Percentiles rank a stretch among this genome's conserved stretches.
Evolutionary conservation across 2,797 vertebrate species (phyloP).

Genomic region (Acanthopagrus latus): DNA sequence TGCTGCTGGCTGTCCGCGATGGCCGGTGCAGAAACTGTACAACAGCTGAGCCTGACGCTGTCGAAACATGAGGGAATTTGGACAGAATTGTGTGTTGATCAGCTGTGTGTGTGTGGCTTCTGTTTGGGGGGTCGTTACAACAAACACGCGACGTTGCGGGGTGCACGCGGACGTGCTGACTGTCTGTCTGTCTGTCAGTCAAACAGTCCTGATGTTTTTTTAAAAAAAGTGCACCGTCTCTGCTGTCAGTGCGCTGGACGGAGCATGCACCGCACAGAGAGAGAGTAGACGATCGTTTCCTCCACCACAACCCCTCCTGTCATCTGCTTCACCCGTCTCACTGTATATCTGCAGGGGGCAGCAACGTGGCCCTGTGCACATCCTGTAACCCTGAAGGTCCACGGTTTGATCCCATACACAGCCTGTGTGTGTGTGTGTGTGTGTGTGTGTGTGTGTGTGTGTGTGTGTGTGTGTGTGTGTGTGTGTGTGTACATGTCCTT

Average conservation of each 20-base stretch:
- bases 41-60: conserved; percentile 57
- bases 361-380: conserved; percentile 65
- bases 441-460: conserved; percentile 10
- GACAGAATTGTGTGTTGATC: conserved; percentile 33
- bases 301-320: conserved; percentile 38
- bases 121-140: too few relatives aligned
- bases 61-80: conserved; percentile 51
- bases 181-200: conserved; percentile 9
- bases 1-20: conserved; percentile 3
- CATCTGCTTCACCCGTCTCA: conserved; percentile 52
- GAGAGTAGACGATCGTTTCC: conserved; percentile 11
- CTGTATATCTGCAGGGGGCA: conserved; percentile 79
- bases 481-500: conserved; percentile 56
- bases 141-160: conserved; percentile 24
- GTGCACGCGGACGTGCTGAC: conserved; percentile 39
- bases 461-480: not conserved
- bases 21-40: conserved; percentile 2
- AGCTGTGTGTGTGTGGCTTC: not conserved
- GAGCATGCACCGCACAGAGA: conserved; percentile 14
- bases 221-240: conserved; percentile 43
- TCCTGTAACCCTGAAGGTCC: conserved; percentile 52
- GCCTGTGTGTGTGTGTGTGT: conserved; percentile 12
- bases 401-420: conserved; percentile 40
- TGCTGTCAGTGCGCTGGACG: not conserved
- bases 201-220: too few relatives aligned